Conservation (phyloP, 2,888 invertebrate species). For the Griposia aprilina region DNA sequence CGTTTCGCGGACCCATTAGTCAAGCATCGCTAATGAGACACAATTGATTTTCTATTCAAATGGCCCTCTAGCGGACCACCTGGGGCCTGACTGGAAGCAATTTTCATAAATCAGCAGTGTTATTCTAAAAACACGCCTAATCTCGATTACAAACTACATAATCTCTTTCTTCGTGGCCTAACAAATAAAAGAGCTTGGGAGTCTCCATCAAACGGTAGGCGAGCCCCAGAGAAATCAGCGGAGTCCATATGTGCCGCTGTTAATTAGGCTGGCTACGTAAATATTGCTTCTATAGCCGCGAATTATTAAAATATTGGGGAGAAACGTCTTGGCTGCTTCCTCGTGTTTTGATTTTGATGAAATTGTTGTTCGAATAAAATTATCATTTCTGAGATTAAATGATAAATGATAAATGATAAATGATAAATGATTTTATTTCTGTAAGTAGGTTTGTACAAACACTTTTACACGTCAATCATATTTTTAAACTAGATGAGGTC, state of each 20-base stretch:
- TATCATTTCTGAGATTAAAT: too few relatives aligned
- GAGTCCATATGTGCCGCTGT: slow-evolving; percentile 77
- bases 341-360: slow-evolving; percentile 40
- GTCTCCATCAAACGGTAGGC: slow-evolving; percentile 79
- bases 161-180: slow-evolving; percentile 61
- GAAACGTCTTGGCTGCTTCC: slow-evolving; percentile 56
- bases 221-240: slow-evolving; percentile 85
- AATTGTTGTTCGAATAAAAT: background rate
- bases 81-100: too few relatives aligned
- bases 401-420: too few relatives aligned
- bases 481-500: too few relatives aligned
- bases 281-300: slow-evolving; percentile 60
- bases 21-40: too few relatives aligned
- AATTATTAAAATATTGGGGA: slow-evolving; percentile 69
- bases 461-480: too few relatives aligned
- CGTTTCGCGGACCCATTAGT: too few relatives aligned
- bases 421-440: too few relatives aligned
- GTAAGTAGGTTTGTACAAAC: too few relatives aligned
- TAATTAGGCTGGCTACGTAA: slow-evolving; percentile 74
- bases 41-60: too few relatives aligned
- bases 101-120: too few relatives aligned
- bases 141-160: background rate
- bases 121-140: background rate
- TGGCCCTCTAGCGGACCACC: too few relatives aligned
- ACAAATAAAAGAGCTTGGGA: slow-evolving; percentile 70